Conservation (phyloP, 2,113 vertebrate species). For the Notothenia rossii region DNA sequence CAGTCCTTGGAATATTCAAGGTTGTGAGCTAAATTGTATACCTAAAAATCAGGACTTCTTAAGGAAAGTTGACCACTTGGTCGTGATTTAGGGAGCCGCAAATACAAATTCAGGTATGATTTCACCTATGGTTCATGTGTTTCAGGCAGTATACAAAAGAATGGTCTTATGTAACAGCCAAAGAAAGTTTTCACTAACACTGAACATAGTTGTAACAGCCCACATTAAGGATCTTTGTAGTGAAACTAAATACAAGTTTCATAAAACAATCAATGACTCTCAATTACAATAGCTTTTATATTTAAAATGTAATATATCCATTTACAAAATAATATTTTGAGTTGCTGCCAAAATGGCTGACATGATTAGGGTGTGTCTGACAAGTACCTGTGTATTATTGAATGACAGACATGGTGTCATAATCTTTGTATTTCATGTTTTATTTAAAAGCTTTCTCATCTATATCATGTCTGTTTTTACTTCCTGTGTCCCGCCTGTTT, state of each 20-base stretch:
- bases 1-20: slow-evolving; percentile 15
- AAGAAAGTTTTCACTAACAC: neutral
- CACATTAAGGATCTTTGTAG: neutral
- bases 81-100: slow-evolving; percentile 1
- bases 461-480: too few relatives aligned
- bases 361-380: slow-evolving; percentile 10
- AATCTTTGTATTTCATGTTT: too few relatives aligned
- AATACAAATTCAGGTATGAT: slow-evolving; percentile 15
- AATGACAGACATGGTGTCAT: neutral
- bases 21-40: slow-evolving; percentile 33
- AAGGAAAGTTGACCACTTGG: slow-evolving; percentile 21
- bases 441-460: too few relatives aligned
- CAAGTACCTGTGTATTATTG: neutral
- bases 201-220: neutral
- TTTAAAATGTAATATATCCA: too few relatives aligned
- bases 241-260: too few relatives aligned
- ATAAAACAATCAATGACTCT: neutral
- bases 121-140: neutral
- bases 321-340: too few relatives aligned
- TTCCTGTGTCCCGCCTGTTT: too few relatives aligned
- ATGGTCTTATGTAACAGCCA: neutral
- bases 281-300: neutral
- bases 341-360: neutral
- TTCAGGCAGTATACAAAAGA: neutral
- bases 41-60: slow-evolving; percentile 27